Percentiles rank a stretch among this genome's conserved stretches.
Conservation (phyloP, 2,888 invertebrate genomes). For the Hypena proboscidalis region DNA sequence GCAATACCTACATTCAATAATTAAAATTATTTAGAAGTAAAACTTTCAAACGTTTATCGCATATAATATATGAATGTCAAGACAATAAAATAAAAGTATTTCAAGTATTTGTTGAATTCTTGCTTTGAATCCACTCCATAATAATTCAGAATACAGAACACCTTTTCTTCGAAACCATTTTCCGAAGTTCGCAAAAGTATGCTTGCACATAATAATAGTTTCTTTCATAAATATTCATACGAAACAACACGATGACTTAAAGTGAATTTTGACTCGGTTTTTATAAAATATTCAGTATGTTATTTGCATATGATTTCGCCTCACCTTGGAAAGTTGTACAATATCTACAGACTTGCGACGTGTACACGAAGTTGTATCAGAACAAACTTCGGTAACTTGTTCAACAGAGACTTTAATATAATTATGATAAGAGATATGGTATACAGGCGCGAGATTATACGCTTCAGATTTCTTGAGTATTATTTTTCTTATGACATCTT, state of each 20-base stretch:
- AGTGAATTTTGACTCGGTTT: slow-evolving; percentile 4
- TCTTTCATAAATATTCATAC: slow-evolving; percentile 10
- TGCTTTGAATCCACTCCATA: no score
- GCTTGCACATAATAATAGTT: slow-evolving; percentile 1
- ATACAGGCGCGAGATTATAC: neutral
- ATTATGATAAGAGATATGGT: slow-evolving; percentile 17
- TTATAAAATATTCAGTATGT: slow-evolving; percentile 12
- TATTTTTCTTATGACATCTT: no score
- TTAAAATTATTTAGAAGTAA: no score
- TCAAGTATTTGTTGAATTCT: neutral
- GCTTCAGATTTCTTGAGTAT: neutral
- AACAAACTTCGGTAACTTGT: slow-evolving; percentile 21
- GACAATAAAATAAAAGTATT: neutral
- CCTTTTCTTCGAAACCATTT: no score
- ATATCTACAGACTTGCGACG: slow-evolving; percentile 16
- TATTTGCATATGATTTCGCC: slow-evolving; percentile 16
- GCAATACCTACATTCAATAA: no score
- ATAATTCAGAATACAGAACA: no score
- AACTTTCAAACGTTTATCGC: neutral
- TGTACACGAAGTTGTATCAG: slow-evolving; percentile 18
- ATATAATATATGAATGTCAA: neutral
- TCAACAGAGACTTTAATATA: slow-evolving; percentile 17
- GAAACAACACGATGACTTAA: neutral
- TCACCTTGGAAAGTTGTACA: slow-evolving; percentile 12
- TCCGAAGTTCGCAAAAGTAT: no score